Base-by-base conservation (phyloP, 2,113 vertebrate species). In the Lipophrys pholis region DNA sequence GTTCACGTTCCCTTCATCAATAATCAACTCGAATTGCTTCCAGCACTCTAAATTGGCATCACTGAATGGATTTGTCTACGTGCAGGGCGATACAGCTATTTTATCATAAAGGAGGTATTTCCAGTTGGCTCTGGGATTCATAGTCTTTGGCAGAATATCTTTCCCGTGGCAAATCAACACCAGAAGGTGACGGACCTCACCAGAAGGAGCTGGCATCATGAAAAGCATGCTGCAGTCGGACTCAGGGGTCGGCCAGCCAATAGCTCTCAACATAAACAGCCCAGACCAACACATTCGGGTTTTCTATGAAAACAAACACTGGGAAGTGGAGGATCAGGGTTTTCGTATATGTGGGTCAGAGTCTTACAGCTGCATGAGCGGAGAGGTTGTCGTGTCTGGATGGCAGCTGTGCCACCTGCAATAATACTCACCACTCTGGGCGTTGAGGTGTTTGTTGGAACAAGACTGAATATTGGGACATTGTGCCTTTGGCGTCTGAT, bases 301-400 rank as follows among this genome's bases (percentile, higher is more conserved):
- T 10, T 56, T 64, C 79, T 57, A 51, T 67, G 64, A 84, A 87
- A 87, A 70, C 69, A 82, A 86, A 86, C 78, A 72, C 4, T 65
- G 52, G 69, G 69, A 82, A 76, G 61, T 30, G 51, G 17, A 30
- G 56, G 76, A 72, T 85, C 82, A 53, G 36, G 52, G 75, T 58
- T 39, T 79, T n/a, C n/a, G n/a, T n/a, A 55, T 59, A 55, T 78
- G 79, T 78, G 68, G 62, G 78, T 81, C 83, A 78, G 63, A 52
- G 63, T 73, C 16, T 38, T 74, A 55, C 59, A 72, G 65, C 52
- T 63, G 68, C 50, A 61, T 7, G 30, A 16, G 4, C 59, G 45
- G 35, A 80, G 52, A 80, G 69, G 65, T 14, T 70, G 81, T 73
- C 76, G 52, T 63, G 71, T 76, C 75, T 78, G 53, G 5, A 58